phyloP scores from a whole-genome alignment of 2,888 invertebrate species.

The Andricus quercusramuli region DNA sequence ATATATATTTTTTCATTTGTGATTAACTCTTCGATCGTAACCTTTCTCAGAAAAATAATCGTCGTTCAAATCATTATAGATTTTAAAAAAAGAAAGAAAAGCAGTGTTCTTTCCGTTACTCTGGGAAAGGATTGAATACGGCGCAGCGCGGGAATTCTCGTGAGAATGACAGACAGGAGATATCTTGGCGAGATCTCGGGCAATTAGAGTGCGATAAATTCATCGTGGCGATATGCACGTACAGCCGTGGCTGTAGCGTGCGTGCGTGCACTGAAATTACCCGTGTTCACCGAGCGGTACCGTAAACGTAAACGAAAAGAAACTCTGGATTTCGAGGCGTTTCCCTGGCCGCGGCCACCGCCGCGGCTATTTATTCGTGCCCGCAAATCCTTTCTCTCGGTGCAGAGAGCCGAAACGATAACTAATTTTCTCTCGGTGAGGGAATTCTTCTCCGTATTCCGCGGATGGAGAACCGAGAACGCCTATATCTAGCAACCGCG shows the following conservation, averaged over 20 bases:
- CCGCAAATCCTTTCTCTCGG: slow-evolving; percentile 34
- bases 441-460: slow-evolving; percentile 13
- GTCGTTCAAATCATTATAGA: too few relatives aligned
- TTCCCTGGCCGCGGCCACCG: background rate
- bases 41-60: too few relatives aligned
- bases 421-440: slow-evolving; percentile 46
- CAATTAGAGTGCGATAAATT: slow-evolving; percentile 37
- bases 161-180: slow-evolving; percentile 34
- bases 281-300: background rate
- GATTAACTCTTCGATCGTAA: too few relatives aligned
- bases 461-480: slow-evolving; percentile 3
- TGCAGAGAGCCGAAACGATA: slow-evolving; percentile 45
- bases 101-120: background rate
- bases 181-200: slow-evolving; percentile 35
- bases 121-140: slow-evolving; percentile 20
- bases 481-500: slow-evolving; percentile 19
- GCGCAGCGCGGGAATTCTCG: slow-evolving; percentile 2
- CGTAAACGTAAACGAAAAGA: background rate
- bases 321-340: slow-evolving; percentile 32
- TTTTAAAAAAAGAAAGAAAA: background rate
- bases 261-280: slow-evolving; percentile 29
- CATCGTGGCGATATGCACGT: slow-evolving; percentile 25
- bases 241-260: background rate
- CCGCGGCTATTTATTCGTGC: slow-evolving; percentile 9
- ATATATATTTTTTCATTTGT: too few relatives aligned